Evolutionary conservation across 2,113 vertebrate genomes (phyloP).

Genomic region (Australoheros scitulus): DNA sequence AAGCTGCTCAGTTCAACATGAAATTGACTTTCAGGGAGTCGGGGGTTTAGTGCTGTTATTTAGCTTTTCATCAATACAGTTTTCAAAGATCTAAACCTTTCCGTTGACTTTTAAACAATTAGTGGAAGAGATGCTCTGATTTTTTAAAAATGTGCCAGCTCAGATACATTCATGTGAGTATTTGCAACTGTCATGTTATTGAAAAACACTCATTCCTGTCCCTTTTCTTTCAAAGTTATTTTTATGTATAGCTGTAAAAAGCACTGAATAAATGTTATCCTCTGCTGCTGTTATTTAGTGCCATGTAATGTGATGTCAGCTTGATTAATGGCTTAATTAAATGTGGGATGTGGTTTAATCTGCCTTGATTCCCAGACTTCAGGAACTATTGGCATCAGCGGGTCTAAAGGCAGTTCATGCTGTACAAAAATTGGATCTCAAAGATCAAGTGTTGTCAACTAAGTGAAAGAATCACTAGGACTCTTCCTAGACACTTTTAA

Average conservation of each 20-base stretch:
- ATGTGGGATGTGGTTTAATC: not conserved
- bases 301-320: not conserved
- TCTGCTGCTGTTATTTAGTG: not conserved
- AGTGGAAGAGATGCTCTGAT: not conserved
- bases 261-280: not conserved
- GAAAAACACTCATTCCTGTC: conserved; percentile 2
- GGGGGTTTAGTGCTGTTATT: conserved; percentile 31
- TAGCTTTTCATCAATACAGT: conserved; percentile 39
- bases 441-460: not conserved
- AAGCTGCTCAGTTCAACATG: conserved; percentile 26
- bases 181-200: conserved; percentile 25
- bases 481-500: not conserved
- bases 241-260: not conserved
- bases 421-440: not conserved
- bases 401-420: not conserved
- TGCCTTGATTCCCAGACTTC: not conserved
- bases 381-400: not conserved
- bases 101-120: conserved; percentile 16
- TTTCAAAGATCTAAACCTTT: conserved; percentile 44
- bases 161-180: not conserved
- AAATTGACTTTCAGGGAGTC: conserved; percentile 38
- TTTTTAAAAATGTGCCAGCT: conserved; percentile 4
- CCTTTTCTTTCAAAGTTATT: not conserved
- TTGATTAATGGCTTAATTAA: not conserved
- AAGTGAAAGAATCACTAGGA: not conserved